Percentiles rank a stretch among this genome's conserved stretches.
phyloP scores from a whole-genome alignment of 2,113 vertebrate genomes.

The Aramus guarauna region DNA sequence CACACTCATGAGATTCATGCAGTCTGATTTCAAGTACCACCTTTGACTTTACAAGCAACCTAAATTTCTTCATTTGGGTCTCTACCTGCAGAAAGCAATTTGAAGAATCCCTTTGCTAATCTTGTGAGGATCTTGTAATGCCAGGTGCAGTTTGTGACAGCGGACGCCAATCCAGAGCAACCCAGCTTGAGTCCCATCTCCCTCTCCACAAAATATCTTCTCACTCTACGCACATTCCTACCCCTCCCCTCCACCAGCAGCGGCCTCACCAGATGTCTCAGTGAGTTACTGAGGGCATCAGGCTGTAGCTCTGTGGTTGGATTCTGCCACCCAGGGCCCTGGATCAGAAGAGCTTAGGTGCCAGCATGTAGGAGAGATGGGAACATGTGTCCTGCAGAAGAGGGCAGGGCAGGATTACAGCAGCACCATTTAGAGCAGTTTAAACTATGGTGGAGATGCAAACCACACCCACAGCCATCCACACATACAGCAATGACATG shows the following conservation, averaged over 20 bases:
- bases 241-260: background rate
- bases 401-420: background rate
- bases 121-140: background rate
- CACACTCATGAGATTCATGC: background rate
- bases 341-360: background rate
- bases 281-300: background rate
- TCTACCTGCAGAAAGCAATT: background rate
- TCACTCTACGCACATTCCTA: background rate
- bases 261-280: background rate
- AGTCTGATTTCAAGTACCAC: background rate
- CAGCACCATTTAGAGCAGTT: background rate
- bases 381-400: fast-evolving
- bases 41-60: background rate
- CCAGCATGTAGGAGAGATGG: background rate
- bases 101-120: background rate
- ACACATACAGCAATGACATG: background rate
- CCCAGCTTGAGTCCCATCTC: background rate
- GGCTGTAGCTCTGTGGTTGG: background rate
- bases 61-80: background rate
- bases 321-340: background rate
- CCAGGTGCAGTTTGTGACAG: background rate
- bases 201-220: background rate
- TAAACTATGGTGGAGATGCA: background rate
- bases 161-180: background rate
- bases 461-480: background rate